These are phyloP conservation scores for Stegastes partitus DNA, from an alignment of 2,113 vertebrate species.

Conservation along the genomic window DNA sequence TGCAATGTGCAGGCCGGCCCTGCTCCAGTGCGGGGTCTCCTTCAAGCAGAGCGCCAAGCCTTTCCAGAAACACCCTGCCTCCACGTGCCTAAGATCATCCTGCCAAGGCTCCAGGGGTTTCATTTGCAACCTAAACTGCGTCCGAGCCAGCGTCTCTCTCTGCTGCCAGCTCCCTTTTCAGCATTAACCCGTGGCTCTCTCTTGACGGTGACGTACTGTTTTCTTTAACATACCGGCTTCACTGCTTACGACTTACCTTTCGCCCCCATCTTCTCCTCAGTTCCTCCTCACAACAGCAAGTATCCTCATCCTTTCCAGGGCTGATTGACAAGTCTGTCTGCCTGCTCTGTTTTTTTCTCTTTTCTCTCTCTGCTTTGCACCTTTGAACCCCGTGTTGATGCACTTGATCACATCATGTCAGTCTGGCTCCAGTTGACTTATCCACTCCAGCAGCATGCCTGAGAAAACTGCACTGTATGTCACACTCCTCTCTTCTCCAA, in stretches of 20 bases:
- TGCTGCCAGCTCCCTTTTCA: constrained; percentile 40
- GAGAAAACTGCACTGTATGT: constrained; percentile 53
- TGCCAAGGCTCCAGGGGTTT: constrained; percentile 76
- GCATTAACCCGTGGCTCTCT: constrained; percentile 13
- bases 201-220: constrained; percentile 6
- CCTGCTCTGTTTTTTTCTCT: constrained; percentile 19
- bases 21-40: constrained; percentile 43
- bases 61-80: constrained; percentile 58
- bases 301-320: neutral
- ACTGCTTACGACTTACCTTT: constrained; percentile 36
- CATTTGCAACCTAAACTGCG: constrained; percentile 59
- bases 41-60: constrained; percentile 69
- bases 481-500: constrained; percentile 52
- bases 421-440: constrained; percentile 56
- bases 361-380: constrained; percentile 35
- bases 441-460: constrained; percentile 49
- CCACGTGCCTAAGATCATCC: constrained; percentile 65
- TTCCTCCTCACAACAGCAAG: constrained; percentile 6
- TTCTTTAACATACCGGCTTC: neutral
- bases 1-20: constrained; percentile 21
- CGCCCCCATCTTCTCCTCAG: constrained; percentile 11
- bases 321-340: constrained; percentile 42
- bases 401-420: constrained; percentile 62
- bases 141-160: constrained; percentile 34
- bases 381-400: constrained; percentile 63